Evolutionary conservation across 2,888 invertebrate genomes (phyloP).

Genomic region (Brenthis hecate): DNA sequence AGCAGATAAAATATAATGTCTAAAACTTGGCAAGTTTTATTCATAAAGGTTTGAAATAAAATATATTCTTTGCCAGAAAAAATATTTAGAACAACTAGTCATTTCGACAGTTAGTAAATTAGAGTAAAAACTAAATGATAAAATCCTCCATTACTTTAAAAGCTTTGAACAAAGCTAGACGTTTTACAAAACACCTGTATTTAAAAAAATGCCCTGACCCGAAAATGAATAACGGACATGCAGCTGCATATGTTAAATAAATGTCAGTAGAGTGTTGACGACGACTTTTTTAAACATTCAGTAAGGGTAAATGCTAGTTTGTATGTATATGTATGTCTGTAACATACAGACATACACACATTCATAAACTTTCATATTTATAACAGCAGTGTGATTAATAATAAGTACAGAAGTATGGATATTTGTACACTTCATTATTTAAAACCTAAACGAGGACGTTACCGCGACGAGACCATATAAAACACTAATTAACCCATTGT

Average conservation of each 20-base stretch:
- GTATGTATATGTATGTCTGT: no score
- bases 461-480: background rate
- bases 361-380: no score
- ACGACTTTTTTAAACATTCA: background rate
- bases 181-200: constrained; percentile 20
- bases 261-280: constrained; percentile 5
- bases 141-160: constrained; percentile 33
- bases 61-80: no score
- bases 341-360: no score
- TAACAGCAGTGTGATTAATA: no score
- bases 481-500: constrained; percentile 1
- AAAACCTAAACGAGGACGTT: background rate
- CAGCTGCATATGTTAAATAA: constrained; percentile 15
- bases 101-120: background rate
- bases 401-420: background rate
- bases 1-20: no score
- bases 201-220: constrained; percentile 27
- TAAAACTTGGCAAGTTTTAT: no score
- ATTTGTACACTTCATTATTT: background rate
- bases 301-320: no score
- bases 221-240: constrained; percentile 15
- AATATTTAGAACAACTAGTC: no score
- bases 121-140: background rate
- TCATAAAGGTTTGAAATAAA: no score
- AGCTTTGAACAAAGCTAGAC: constrained; percentile 28